phyloP scores from a whole-genome alignment of 2,888 invertebrate genomes.

The Nebria brevicollis region DNA sequence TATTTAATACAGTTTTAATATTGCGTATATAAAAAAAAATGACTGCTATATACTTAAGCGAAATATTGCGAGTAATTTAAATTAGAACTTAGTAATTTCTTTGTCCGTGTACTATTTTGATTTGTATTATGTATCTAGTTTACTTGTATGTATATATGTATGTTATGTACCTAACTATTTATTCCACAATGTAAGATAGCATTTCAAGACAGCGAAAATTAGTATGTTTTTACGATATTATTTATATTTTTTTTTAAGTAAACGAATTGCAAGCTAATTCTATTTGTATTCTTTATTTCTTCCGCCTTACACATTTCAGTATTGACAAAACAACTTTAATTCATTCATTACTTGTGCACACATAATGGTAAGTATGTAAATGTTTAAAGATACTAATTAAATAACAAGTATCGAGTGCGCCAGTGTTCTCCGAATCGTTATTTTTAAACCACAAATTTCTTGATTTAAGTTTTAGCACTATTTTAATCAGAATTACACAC shows the following conservation, averaged over 20 bases:
- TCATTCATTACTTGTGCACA: background rate
- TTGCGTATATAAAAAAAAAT: too few relatives aligned
- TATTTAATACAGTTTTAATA: too few relatives aligned
- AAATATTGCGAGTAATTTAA: background rate
- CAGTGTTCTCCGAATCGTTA: too few relatives aligned
- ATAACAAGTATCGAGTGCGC: too few relatives aligned
- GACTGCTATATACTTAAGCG: too few relatives aligned
- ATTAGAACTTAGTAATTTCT: background rate
- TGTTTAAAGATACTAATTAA: background rate
- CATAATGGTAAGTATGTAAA: background rate
- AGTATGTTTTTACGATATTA: conserved; percentile 41
- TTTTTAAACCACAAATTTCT: too few relatives aligned
- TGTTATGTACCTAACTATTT: conserved; percentile 47
- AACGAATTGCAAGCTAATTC: conserved; percentile 27
- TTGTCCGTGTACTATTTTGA: conserved; percentile 38
- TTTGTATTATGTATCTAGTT: conserved; percentile 44
- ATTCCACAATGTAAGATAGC: conserved; percentile 46
- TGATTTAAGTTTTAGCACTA: too few relatives aligned
- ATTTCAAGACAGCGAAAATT: conserved; percentile 46
- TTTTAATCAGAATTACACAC: too few relatives aligned
- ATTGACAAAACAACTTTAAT: background rate
- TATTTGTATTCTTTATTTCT: background rate
- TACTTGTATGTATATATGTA: conserved; percentile 45
- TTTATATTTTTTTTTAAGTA: conserved; percentile 47
- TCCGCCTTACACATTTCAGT: background rate